Evolutionary conservation across 2,797 vertebrate species (phyloP).

Genomic region (Enteromius argenteus): DNA sequence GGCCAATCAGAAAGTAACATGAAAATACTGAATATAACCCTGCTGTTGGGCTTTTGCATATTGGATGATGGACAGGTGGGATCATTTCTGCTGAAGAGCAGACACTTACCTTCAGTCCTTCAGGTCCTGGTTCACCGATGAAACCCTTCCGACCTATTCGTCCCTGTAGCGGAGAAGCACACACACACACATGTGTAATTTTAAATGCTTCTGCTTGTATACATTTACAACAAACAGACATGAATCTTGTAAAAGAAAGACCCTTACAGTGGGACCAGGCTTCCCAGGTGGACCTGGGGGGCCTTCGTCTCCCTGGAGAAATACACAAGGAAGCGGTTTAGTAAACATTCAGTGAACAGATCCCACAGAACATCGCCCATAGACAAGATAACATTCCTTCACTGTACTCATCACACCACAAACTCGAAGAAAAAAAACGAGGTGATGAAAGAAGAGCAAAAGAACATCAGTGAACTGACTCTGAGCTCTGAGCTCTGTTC

Average conservation of each 20-base stretch:
- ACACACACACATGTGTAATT: conserved; percentile 33
- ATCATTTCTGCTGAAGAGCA: background rate
- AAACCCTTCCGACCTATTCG: conserved; percentile 89
- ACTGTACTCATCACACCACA: background rate
- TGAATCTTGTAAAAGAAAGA: background rate
- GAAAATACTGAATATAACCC: background rate
- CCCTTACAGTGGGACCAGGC: conserved; percentile 87
- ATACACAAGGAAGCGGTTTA: conserved; percentile 49
- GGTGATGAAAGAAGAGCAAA: background rate
- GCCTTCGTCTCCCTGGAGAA: conserved; percentile 92
- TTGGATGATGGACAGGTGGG: background rate
- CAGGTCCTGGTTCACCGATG: conserved; percentile 86
- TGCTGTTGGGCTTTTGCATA: background rate
- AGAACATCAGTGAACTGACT: background rate
- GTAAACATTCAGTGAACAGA: conserved; percentile 19
- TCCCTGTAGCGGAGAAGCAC: conserved; percentile 78
- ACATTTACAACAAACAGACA: background rate
- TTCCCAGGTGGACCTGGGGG: conserved; percentile 85
- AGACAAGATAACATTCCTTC: conserved; percentile 25
- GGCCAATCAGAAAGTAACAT: background rate
- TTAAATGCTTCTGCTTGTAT: background rate
- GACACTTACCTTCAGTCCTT: conserved; percentile 84
- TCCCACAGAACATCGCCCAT: background rate
- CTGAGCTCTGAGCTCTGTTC: background rate
- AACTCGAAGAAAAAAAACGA: background rate